Percentiles rank a stretch among this genome's conserved stretches.
Evolutionary conservation across 2,888 invertebrate genomes (phyloP).

Genomic region (Heliconius aoede): DNA sequence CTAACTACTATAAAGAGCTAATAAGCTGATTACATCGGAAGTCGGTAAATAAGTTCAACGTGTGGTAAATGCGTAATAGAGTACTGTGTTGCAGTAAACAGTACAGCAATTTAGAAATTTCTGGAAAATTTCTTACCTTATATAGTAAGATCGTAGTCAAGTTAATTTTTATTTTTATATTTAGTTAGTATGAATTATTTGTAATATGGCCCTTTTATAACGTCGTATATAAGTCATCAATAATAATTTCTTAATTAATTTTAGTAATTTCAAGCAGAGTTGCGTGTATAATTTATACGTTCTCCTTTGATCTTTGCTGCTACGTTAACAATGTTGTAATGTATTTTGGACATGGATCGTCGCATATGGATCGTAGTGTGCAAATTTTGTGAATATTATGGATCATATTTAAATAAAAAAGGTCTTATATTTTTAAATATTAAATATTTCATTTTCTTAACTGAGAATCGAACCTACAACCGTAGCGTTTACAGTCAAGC

Average conservation of each 20-base stretch:
- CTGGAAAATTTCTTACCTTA: slow-evolving; percentile 27
- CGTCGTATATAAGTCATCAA: not conserved
- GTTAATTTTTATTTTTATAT: not conserved
- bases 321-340: not conserved
- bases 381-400: too few species aligned
- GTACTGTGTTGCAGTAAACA: not conserved
- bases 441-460: too few species aligned
- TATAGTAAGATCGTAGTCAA: slow-evolving; percentile 3
- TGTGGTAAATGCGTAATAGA: slow-evolving; percentile 26
- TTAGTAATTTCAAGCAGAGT: not conserved
- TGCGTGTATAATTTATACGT: not conserved
- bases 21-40: slow-evolving; percentile 32
- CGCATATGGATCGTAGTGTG: too few species aligned
- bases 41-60: slow-evolving; percentile 25
- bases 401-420: not conserved
- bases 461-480: too few species aligned
- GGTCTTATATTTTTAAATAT: too few species aligned
- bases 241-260: not conserved
- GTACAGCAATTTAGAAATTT: not conserved
- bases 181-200: not conserved
- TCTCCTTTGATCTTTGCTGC: not conserved
- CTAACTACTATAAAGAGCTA: slow-evolving; percentile 21
- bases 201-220: not conserved
- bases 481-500: too few species aligned
- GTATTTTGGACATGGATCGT: too few species aligned